A percentile compares a stretch with the other conserved stretches of the same genome.
phyloP scores from a whole-genome alignment of 2,113 vertebrate species.

The Loxodonta africana region DNA sequence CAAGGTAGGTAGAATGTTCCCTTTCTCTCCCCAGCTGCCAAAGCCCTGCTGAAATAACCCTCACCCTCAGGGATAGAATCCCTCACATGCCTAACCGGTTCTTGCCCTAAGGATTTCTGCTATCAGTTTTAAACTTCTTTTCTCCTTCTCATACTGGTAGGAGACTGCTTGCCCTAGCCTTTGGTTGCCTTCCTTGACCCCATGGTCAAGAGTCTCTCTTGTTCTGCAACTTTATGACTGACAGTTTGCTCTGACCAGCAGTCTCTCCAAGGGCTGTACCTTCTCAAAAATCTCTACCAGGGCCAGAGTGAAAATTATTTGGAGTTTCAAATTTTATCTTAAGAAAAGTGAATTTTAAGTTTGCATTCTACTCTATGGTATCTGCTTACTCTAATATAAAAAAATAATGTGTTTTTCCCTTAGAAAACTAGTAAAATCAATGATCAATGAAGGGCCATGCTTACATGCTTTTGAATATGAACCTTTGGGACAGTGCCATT shows the following conservation, averaged over 20 bases:
- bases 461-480: background rate
- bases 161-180: background rate
- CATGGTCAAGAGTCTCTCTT: background rate
- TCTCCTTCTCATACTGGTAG: background rate
- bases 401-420: conserved; percentile 26
- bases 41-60: background rate
- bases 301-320: background rate
- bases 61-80: background rate
- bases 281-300: background rate
- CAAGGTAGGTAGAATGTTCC: background rate
- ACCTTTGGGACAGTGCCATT: no score
- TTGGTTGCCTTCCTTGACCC: background rate
- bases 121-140: background rate
- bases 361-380: background rate
- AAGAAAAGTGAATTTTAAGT: conserved; percentile 7
- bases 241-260: background rate
- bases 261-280: background rate
- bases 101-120: background rate
- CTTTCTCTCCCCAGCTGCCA: background rate
- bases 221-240: background rate
- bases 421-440: background rate
- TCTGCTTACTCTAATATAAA: background rate
- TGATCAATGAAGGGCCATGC: background rate
- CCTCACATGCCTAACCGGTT: no score
- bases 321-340: background rate